phyloP scores from a whole-genome alignment of 2,113 vertebrate species.

The Isurus oxyrinchus region DNA sequence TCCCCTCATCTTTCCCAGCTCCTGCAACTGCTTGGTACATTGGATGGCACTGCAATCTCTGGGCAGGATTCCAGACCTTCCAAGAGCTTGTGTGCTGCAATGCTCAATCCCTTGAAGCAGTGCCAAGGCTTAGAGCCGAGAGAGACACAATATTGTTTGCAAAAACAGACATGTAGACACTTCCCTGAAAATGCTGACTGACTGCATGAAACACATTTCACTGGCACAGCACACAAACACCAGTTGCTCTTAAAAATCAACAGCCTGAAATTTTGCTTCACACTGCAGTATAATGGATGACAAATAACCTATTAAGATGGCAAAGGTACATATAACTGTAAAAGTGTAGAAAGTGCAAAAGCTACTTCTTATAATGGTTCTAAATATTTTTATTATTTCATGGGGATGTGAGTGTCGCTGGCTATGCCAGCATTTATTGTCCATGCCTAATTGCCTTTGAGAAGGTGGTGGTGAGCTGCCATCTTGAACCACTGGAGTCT shows the following conservation, averaged over 20 bases:
- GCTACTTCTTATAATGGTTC: not conserved
- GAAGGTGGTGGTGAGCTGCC: too few relatives aligned
- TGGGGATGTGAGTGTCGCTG: too few relatives aligned
- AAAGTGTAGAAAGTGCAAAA: conserved; percentile 35
- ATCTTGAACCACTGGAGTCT: too few relatives aligned
- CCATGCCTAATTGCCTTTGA: too few relatives aligned
- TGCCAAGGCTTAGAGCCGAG: not conserved
- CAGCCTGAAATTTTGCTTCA: not conserved
- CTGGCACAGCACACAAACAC: not conserved
- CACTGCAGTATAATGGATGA: not conserved
- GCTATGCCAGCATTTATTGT: too few relatives aligned
- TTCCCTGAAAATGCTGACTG: not conserved
- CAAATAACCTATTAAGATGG: not conserved
- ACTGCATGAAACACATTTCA: not conserved
- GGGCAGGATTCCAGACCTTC: not conserved
- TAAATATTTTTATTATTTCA: not conserved
- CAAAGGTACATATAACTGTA: conserved; percentile 41
- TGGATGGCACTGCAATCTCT: not conserved
- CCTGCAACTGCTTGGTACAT: not conserved
- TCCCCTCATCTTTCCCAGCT: not conserved
- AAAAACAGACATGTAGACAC: not conserved
- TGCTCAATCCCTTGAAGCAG: not conserved
- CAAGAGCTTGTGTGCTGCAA: not conserved
- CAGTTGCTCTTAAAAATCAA: not conserved
- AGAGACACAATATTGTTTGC: not conserved